A percentile compares a stretch with the other conserved stretches of the same genome.
phyloP scores from a whole-genome alignment of 2,113 vertebrate genomes.

The Brienomyrus brachyistius region DNA sequence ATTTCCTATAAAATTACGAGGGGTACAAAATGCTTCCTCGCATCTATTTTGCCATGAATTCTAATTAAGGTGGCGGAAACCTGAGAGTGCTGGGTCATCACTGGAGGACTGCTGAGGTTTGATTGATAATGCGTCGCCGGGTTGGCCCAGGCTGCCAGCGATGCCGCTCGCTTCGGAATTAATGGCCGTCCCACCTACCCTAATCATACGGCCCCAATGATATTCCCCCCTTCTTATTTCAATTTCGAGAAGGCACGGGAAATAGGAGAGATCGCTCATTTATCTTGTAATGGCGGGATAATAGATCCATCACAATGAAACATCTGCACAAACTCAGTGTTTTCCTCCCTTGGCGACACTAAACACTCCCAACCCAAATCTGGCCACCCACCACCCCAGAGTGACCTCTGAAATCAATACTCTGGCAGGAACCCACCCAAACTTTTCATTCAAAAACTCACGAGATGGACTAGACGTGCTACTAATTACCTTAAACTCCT shows the following conservation, averaged over 20 bases:
- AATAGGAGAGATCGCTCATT: conserved; percentile 93
- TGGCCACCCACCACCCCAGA: not conserved
- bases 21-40: conserved; percentile 92
- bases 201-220: conserved; percentile 84
- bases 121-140: conserved; percentile 81
- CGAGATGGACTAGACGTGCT: not conserved
- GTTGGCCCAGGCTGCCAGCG: conserved; percentile 72
- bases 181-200: conserved; percentile 85
- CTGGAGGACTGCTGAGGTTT: conserved; percentile 74
- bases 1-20: conserved; percentile 99
- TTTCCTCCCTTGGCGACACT: conserved; percentile 41
- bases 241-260: conserved; percentile 81
- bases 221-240: conserved; percentile 89
- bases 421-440: conserved; percentile 47
- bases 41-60: conserved; percentile 99
- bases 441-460: conserved; percentile 10
- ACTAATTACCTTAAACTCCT: not conserved
- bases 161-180: conserved; percentile 71
- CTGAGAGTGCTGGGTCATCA: conserved; percentile 97
- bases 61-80: conserved; percentile 82
- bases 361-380: conserved; percentile 34
- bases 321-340: conserved; percentile 77
- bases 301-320: conserved; percentile 99
- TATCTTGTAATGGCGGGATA: conserved; percentile 99
- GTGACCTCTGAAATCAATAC: conserved; percentile 43